A percentile compares a stretch with the other conserved stretches of the same genome.
These are phyloP conservation scores for Ibidorhyncha struthersii DNA, from an alignment of 2,113 vertebrate species.

Conservation along the genomic window DNA sequence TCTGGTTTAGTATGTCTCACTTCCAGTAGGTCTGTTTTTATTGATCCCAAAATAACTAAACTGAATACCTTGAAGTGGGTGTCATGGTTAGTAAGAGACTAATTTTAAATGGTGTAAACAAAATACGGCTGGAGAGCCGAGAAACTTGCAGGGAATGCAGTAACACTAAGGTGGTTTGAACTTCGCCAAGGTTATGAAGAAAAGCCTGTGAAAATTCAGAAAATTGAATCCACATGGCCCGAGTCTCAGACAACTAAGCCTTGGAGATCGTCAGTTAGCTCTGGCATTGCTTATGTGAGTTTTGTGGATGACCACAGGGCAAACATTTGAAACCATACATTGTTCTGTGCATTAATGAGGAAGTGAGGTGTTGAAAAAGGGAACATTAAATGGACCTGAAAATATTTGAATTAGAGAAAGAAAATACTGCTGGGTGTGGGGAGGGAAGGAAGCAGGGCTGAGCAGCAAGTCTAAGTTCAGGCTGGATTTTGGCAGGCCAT, in stretches of 20 bases:
- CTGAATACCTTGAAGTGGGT: neutral
- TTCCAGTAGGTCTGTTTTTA: neutral
- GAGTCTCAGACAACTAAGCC: neutral
- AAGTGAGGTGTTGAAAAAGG: constrained; percentile 7
- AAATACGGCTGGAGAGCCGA: neutral
- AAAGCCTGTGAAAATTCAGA: neutral
- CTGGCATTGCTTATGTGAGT: neutral
- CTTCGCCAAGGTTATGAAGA: neutral
- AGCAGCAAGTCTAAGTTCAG: neutral
- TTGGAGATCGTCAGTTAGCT: neutral
- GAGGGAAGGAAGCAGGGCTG: neutral
- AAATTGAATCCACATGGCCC: neutral
- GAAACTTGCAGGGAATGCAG: neutral
- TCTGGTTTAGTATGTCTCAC: neutral
- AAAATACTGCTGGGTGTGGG: neutral
- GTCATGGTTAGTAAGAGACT: neutral
- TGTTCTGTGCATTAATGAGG: constrained; percentile 2
- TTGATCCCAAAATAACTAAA: neutral
- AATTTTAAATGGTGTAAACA: neutral
- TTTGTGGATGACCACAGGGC: neutral
- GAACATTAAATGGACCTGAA: constrained; percentile 25
- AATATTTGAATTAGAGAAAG: neutral
- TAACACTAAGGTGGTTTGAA: neutral
- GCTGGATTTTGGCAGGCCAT: neutral
- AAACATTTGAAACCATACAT: constrained; percentile 2